A percentile compares a stretch with the other conserved stretches of the same genome.
These are phyloP conservation scores for Lepidurus arcticus DNA, from an alignment of 1,140 invertebrate genomes.

Conservation along the genomic window DNA sequence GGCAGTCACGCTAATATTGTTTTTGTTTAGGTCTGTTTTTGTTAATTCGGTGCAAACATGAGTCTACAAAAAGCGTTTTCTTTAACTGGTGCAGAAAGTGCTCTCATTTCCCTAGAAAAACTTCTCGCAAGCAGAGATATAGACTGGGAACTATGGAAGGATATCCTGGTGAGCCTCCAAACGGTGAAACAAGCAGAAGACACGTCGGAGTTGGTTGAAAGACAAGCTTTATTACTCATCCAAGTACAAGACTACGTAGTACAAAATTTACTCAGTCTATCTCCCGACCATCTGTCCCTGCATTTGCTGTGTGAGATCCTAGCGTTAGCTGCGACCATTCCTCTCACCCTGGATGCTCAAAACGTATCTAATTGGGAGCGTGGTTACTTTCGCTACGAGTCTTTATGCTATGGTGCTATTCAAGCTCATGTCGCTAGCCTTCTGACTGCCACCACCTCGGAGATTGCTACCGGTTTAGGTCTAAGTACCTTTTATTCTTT, in stretches of 20 bases:
- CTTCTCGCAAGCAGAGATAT: not conserved
- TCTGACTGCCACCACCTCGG: not conserved
- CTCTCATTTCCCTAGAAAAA: not conserved
- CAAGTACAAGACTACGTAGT: not conserved
- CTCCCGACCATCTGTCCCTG: not conserved
- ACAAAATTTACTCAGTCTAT: not conserved
- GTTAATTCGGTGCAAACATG: not conserved
- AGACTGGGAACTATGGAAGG: not conserved
- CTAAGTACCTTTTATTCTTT: not conserved
- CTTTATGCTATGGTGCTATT: conserved; percentile 4
- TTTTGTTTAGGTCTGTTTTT: not conserved
- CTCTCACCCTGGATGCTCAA: not conserved
- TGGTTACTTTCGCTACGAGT: not conserved
- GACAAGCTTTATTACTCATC: not conserved
- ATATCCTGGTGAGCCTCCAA: not conserved
- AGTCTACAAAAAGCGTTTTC: not conserved
- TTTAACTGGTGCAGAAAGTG: not conserved
- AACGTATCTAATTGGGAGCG: not conserved
- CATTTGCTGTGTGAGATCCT: not conserved
- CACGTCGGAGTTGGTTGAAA: not conserved
- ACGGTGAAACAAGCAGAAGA: not conserved
- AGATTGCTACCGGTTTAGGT: not conserved
- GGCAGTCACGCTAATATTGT: not conserved
- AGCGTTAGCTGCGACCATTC: not conserved
- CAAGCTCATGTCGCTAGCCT: not conserved